Evolutionary conservation across 2,797 vertebrate genomes (phyloP), one percentile per base, ranked within the genome.

Genomic region (Onychomys arenicola): DNA sequence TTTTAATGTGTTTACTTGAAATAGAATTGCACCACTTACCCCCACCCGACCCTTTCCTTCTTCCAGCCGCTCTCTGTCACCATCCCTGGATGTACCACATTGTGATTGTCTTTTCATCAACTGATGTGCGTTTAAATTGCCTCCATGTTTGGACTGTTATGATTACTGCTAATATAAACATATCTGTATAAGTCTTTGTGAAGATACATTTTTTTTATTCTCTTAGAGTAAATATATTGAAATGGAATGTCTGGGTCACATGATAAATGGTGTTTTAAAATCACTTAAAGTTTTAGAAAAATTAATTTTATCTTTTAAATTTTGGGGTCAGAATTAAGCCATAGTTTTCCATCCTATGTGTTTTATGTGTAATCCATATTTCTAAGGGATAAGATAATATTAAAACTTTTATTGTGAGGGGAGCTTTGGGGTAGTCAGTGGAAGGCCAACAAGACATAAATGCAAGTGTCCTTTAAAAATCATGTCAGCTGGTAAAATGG

Each of bases 331-430:
- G 4, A 21, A 67, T 91, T 90, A 89, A 93, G 43, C 55, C 8
- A 11, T 75, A 4, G 67, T 61, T 95, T 95, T 94, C 49, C 4
- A 84, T 91, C 29, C 43, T 91, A 5, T 93, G 69, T 75, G 43
- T 83, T n/a, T 93, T 88, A 40, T 63, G 84, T 61, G 88, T 57
- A 78, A 0, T 89, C 13, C 96, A 19, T 34, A 49, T 67, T 67
- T 67, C 63, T 67, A 25, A 85, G 10, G 37, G 52, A 52, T 65
- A 67, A 85, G 80, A 77, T 37, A 40, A 86, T 71, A 32, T 14
- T 61, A 65, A 69, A 46, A 75, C 82, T 96, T 94, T 59, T 90
- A 34, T 87, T 40, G 43, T 29, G 57, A 69, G 34, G 59, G 71
- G 49, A 32, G 13, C 32, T 89, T 78, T 87, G 29, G 69, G 81